Percentiles rank a stretch among this genome's conserved stretches.
Evolutionary conservation across 2,888 invertebrate species (phyloP).

Genomic region (Eupithecia abbreviata): DNA sequence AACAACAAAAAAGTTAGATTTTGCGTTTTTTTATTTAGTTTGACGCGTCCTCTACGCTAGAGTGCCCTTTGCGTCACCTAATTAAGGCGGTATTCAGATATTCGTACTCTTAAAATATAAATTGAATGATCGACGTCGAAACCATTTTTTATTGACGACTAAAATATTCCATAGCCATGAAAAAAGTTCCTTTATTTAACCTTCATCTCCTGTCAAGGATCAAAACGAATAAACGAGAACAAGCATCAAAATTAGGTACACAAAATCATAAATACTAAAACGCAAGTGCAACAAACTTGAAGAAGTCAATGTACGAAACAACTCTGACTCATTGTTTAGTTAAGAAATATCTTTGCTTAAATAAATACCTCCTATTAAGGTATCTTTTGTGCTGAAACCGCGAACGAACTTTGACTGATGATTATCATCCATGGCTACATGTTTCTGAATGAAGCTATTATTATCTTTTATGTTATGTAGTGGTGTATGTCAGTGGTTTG

Average conservation of each 20-base stretch:
- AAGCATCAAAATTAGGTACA: conserved; percentile 6
- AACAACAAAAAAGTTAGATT: neutral
- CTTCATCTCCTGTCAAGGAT: neutral
- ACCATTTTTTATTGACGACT: neutral
- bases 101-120: neutral
- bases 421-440: conserved; percentile 17
- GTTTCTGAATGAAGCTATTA: neutral
- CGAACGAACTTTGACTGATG: conserved; percentile 38
- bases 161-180: neutral
- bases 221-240: neutral
- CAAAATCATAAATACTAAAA: conserved; percentile 37
- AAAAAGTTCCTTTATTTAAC: neutral
- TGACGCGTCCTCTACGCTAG: neutral
- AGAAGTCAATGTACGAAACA: conserved; percentile 67
- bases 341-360: conserved; percentile 57
- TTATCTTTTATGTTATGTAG: no score
- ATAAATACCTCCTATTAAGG: conserved; percentile 44
- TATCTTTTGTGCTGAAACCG: conserved; percentile 57
- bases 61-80: neutral
- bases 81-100: neutral
- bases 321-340: conserved; percentile 68
- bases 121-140: neutral
- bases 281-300: conserved; percentile 67
- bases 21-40: neutral
- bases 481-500: no score